These are phyloP conservation scores for Parnassius apollo DNA, from an alignment of 2,888 invertebrate species.

Conservation along the genomic window DNA sequence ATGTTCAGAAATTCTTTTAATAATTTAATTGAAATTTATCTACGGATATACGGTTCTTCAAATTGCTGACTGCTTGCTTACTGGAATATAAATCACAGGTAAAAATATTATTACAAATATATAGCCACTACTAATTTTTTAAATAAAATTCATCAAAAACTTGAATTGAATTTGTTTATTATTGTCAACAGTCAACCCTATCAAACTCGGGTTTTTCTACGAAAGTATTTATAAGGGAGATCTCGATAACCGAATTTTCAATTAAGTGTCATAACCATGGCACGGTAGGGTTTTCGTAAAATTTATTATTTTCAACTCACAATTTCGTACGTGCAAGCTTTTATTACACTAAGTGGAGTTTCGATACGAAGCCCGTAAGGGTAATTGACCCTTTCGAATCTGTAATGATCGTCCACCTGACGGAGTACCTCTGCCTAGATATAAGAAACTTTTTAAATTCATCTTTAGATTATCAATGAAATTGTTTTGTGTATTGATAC, in stretches of 20 bases:
- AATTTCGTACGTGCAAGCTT: slow-evolving; percentile 61
- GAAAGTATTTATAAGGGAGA: slow-evolving; percentile 62
- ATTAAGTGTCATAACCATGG: slow-evolving; percentile 76
- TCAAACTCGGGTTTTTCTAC: slow-evolving; percentile 54
- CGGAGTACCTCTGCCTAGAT: slow-evolving; percentile 10
- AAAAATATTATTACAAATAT: too few relatives aligned
- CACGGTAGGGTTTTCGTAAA: slow-evolving; percentile 54
- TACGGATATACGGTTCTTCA: too few relatives aligned
- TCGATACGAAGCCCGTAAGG: slow-evolving; percentile 29
- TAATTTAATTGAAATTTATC: too few relatives aligned
- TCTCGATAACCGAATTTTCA: slow-evolving; percentile 75
- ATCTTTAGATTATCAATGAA: too few relatives aligned
- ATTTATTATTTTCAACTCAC: slow-evolving; percentile 68
- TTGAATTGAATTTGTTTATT: too few relatives aligned
- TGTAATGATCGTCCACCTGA: slow-evolving; percentile 10
- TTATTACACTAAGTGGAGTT: slow-evolving; percentile 53
- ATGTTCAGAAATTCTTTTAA: too few relatives aligned
- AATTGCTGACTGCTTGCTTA: too few relatives aligned
- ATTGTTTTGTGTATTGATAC: too few relatives aligned
- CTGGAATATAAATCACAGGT: too few relatives aligned
- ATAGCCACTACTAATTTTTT: too few relatives aligned
- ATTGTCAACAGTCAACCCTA: slow-evolving; percentile 47
- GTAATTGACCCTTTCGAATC: slow-evolving; percentile 32
- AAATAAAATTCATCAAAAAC: too few relatives aligned
- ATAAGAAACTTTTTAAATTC: background rate